Conservation (phyloP, 2,797 vertebrate species). For the Pantherophis alleghaniensis region DNA sequence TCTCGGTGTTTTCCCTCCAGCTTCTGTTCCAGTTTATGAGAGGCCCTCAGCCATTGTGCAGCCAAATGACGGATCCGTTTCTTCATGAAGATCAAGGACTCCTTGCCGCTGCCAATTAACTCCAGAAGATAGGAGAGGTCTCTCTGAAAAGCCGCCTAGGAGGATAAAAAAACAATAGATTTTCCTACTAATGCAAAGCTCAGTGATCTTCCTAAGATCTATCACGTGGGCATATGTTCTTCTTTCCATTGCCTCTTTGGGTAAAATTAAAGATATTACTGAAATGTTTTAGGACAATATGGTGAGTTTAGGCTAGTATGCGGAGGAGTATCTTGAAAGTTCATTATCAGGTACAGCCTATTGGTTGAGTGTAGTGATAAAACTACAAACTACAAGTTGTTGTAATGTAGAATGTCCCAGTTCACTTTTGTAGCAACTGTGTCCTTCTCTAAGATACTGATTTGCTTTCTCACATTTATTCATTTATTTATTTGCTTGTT, state of each 20-base stretch:
- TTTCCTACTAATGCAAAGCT: neutral
- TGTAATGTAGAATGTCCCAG: no score
- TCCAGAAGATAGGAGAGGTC: constrained; percentile 87
- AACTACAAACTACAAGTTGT: neutral
- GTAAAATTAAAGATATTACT: neutral
- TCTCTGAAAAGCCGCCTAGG: constrained; percentile 84
- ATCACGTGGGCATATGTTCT: neutral
- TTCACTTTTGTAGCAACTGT: neutral
- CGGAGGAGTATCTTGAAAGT: neutral
- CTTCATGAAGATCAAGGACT: constrained; percentile 96
- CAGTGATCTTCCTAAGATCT: neutral
- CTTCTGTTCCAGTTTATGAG: constrained; percentile 79
- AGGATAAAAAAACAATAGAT: neutral
- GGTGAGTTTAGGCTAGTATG: neutral
- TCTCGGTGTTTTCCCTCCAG: constrained; percentile 77
- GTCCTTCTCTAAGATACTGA: neutral
- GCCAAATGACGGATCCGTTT: constrained; percentile 83
- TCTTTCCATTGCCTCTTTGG: neutral
- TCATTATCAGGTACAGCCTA: neutral
- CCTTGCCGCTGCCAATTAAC: constrained; percentile 89
- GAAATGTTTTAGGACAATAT: neutral
- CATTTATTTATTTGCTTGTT: no score
- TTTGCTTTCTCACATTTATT: neutral
- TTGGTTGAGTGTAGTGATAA: neutral
- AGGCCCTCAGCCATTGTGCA: constrained; percentile 83